phyloP scores from a whole-genome alignment of 2,797 vertebrate genomes.

The Enteromius paludinosus region DNA sequence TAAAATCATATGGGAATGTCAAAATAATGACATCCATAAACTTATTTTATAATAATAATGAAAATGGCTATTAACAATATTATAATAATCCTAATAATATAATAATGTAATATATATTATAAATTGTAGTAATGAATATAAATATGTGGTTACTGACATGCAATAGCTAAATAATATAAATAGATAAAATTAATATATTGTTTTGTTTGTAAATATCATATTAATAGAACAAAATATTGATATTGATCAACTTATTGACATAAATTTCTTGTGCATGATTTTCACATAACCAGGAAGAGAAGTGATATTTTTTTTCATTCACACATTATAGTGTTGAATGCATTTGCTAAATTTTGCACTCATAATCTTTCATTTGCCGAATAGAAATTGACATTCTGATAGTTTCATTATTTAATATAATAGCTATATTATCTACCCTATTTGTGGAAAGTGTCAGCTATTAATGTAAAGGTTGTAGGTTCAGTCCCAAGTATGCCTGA shows the following conservation, averaged over 20 bases:
- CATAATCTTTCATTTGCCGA: not conserved
- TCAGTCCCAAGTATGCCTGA: conserved; percentile 5
- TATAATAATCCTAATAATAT: not conserved
- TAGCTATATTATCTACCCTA: not conserved
- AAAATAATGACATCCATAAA: not conserved
- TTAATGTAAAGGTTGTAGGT: conserved; percentile 6
- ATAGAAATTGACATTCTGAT: not conserved
- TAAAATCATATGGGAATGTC: not conserved
- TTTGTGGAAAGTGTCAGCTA: not conserved
- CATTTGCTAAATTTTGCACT: not conserved
- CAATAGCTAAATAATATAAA: not conserved
- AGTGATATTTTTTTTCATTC: not conserved
- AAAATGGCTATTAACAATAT: not conserved
- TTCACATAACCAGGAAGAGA: not conserved
- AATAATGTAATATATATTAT: not conserved
- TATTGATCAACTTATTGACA: not conserved
- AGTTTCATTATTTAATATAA: not conserved
- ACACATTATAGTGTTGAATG: not conserved
- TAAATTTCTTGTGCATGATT: not conserved
- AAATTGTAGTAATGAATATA: not conserved
- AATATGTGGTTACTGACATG: not conserved
- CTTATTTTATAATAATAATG: not conserved
- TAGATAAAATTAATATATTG: no score
- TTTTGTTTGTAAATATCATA: not conserved
- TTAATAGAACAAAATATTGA: not conserved